Percentiles rank a stretch among this genome's conserved stretches.
phyloP scores from a whole-genome alignment of 2,113 vertebrate genomes.

The Noturus placidus region DNA sequence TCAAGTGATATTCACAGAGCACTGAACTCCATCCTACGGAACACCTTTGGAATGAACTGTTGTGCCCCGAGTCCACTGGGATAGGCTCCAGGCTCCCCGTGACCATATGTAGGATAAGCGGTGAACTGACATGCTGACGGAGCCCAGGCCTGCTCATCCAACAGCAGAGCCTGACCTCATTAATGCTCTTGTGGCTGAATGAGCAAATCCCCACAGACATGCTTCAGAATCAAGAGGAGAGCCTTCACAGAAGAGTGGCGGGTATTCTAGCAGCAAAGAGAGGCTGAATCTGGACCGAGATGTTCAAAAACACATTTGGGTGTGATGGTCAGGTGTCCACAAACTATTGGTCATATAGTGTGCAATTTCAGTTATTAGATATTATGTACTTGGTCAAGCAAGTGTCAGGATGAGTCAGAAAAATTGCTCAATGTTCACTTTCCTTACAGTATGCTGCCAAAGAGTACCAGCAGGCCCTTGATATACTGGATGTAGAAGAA shows the following conservation, averaged over 20 bases:
- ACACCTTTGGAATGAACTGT: not conserved
- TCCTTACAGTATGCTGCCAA: constrained; percentile 89
- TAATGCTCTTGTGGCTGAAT: not conserved
- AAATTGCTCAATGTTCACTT: not conserved
- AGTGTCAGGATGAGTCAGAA: not conserved
- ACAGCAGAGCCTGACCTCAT: not conserved
- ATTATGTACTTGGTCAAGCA: not conserved
- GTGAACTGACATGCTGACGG: not conserved
- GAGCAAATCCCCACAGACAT: not conserved
- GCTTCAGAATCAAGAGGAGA: not conserved
- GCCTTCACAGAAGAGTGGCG: not conserved
- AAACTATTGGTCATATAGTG: not conserved
- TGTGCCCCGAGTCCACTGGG: too few species aligned
- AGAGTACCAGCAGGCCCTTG: constrained; percentile 95
- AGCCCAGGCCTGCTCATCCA: not conserved
- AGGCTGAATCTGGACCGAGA: not conserved
- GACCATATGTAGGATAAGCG: too few species aligned
- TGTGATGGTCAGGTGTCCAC: not conserved
- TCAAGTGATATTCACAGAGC: not conserved
- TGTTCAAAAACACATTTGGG: not conserved
- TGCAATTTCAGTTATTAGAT: not conserved
- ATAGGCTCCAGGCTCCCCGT: too few species aligned
- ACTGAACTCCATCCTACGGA: not conserved
- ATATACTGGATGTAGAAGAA: constrained; percentile 95
- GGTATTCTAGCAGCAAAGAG: not conserved